These are phyloP conservation scores for Lontra canadensis DNA, from an alignment of 2,113 vertebrate species.

Conservation along the genomic window DNA sequence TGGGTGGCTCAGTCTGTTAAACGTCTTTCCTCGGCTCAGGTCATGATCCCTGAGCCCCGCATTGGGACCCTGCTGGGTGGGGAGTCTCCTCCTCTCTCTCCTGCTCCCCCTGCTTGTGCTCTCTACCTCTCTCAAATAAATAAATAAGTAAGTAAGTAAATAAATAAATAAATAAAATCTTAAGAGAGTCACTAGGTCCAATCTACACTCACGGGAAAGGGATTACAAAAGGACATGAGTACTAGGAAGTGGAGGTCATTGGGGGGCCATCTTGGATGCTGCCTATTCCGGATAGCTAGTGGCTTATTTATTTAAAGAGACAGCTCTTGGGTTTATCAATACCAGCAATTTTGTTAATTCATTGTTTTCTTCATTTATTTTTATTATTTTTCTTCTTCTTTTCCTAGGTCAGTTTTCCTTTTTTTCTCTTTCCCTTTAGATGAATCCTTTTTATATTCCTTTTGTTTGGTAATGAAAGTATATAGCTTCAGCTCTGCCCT, in stretches of 20 bases:
- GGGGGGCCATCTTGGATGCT: not conserved
- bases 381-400: not conserved
- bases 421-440: not conserved
- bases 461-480: not conserved
- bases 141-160: no score
- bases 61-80: not conserved
- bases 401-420: not conserved
- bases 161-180: not conserved
- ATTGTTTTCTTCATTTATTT: not conserved
- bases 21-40: not conserved
- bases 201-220: not conserved
- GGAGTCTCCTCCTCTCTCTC: not conserved
- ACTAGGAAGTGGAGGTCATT: not conserved
- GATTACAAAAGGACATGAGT: not conserved
- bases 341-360: not conserved
- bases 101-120: not conserved
- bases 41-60: not conserved
- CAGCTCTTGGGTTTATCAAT: not conserved
- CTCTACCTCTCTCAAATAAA: not conserved
- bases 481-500: not conserved
- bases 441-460: not conserved
- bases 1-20: not conserved
- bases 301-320: not conserved
- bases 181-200: not conserved
- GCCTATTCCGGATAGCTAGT: not conserved